A percentile compares a stretch with the other conserved stretches of the same genome.
phyloP scores from a whole-genome alignment of 2,888 invertebrate genomes.

The Oxyteleia sp. region DNA sequence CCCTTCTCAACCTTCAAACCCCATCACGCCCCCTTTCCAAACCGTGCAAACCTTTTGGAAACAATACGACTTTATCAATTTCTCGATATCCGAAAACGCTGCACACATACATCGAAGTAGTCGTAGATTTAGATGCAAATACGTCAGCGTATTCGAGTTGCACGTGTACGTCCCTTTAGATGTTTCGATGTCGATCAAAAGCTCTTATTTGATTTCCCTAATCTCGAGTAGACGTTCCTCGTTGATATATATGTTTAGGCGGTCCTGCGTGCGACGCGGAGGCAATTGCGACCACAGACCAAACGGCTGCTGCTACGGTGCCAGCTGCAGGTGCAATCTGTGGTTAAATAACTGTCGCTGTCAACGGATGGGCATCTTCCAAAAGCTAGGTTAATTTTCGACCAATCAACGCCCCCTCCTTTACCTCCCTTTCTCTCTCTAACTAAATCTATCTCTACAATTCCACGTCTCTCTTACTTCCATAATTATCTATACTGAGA shows the following conservation, averaged over 20 bases:
- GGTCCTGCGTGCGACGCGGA: conserved; percentile 93
- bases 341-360: conserved; percentile 97
- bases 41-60: neutral
- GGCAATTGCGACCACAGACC: conserved; percentile 95
- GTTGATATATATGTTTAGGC: conserved; percentile 95
- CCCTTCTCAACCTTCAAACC: too few relatives aligned
- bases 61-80: neutral
- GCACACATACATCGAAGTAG: conserved; percentile 26
- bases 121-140: conserved; percentile 50
- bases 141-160: conserved; percentile 33
- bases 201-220: conserved; percentile 83
- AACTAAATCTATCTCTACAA: neutral
- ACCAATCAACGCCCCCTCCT: conserved; percentile 21
- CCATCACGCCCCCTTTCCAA: too few relatives aligned
- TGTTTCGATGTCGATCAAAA: conserved; percentile 79
- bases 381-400: conserved; percentile 92
- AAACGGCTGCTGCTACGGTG: conserved; percentile 95
- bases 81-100: conserved; percentile 1
- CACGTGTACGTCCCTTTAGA: conserved; percentile 62
- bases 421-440: conserved; percentile 37
- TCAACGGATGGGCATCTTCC: conserved; percentile 95
- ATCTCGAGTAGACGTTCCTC: conserved; percentile 91
- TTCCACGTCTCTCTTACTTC: conserved; percentile 1
- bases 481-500: conserved; percentile 9
- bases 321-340: conserved; percentile 95